phyloP scores from a whole-genome alignment of 2,113 vertebrate species.

The Leptobrachium ailaonicum region DNA sequence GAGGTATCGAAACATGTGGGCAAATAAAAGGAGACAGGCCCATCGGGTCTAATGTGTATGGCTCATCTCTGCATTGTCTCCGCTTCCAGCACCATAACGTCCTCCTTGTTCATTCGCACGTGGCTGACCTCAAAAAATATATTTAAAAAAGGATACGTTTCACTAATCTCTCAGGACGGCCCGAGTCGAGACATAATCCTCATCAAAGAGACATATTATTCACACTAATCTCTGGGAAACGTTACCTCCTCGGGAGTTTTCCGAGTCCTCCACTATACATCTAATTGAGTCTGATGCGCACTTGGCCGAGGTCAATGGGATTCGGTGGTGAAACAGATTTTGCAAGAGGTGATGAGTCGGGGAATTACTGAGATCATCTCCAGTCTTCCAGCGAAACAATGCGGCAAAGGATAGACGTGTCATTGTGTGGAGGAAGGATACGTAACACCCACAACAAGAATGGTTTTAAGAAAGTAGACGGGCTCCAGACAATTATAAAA shows the following conservation, averaged over 20 bases:
- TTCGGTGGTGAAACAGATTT: not conserved
- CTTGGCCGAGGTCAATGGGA: not conserved
- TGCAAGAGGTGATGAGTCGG: constrained; percentile 20
- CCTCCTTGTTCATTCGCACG: not conserved
- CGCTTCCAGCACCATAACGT: not conserved
- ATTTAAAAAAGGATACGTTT: not conserved
- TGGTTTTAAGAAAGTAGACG: not conserved
- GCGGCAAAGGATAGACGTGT: not conserved
- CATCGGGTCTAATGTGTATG: not conserved
- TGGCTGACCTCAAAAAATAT: not conserved
- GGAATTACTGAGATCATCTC: not conserved
- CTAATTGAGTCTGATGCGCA: not conserved
- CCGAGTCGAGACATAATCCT: constrained; percentile 2
- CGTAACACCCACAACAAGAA: not conserved
- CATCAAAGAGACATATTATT: not conserved
- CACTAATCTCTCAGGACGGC: not conserved
- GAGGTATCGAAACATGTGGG: not conserved
- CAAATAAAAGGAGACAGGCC: not conserved
- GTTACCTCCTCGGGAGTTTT: constrained; percentile 24
- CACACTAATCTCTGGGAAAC: constrained; percentile 16
- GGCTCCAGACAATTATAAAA: too few relatives aligned
- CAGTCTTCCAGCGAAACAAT: not conserved
- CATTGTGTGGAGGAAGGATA: not conserved
- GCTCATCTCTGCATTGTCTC: too few relatives aligned
- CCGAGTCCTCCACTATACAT: not conserved